A percentile compares a stretch with the other conserved stretches of the same genome.
phyloP scores from a whole-genome alignment of 2,888 invertebrate genomes.

The Selenia dentaria region DNA sequence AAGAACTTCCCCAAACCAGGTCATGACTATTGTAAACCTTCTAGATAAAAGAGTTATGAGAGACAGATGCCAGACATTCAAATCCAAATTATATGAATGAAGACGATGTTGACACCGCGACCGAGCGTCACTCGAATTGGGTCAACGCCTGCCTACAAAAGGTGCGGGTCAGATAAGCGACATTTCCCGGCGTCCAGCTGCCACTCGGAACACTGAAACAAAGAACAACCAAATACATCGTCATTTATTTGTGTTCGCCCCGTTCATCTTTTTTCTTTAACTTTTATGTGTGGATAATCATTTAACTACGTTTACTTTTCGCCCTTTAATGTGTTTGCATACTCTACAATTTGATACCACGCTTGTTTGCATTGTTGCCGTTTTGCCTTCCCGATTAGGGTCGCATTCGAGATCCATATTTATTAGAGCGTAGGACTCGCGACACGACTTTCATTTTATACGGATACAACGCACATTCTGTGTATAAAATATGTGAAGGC shows the following conservation, averaged over 20 bases:
- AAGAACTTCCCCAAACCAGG: constrained; percentile 24
- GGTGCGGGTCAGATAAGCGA: constrained; percentile 81
- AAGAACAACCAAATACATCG: constrained; percentile 74
- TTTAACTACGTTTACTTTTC: constrained; percentile 72
- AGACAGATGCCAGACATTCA: constrained; percentile 38
- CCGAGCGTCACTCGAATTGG: constrained; percentile 74
- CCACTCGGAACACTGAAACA: constrained; percentile 71
- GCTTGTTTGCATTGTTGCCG: constrained; percentile 80
- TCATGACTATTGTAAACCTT: constrained; percentile 21
- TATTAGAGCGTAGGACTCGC: constrained; percentile 77
- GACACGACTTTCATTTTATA: constrained; percentile 79
- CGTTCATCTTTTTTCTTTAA: constrained; percentile 54
- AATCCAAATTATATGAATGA: constrained; percentile 56
- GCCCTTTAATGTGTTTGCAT: constrained; percentile 80
- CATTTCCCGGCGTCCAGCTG: constrained; percentile 76
- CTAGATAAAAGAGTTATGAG: constrained; percentile 22
- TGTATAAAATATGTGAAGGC: constrained; percentile 53
- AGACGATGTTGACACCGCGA: constrained; percentile 64
- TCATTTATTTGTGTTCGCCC: constrained; percentile 69
- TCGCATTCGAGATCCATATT: constrained; percentile 78
- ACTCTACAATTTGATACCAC: constrained; percentile 78
- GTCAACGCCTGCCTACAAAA: constrained; percentile 81
- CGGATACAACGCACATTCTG: constrained; percentile 60
- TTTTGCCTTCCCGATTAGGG: constrained; percentile 82
- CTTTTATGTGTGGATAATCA: constrained; percentile 74